A percentile compares a stretch with the other conserved stretches of the same genome.
These are phyloP conservation scores for Hypanus sabinus DNA, from an alignment of 2,113 vertebrate genomes.

Conservation along the genomic window DNA sequence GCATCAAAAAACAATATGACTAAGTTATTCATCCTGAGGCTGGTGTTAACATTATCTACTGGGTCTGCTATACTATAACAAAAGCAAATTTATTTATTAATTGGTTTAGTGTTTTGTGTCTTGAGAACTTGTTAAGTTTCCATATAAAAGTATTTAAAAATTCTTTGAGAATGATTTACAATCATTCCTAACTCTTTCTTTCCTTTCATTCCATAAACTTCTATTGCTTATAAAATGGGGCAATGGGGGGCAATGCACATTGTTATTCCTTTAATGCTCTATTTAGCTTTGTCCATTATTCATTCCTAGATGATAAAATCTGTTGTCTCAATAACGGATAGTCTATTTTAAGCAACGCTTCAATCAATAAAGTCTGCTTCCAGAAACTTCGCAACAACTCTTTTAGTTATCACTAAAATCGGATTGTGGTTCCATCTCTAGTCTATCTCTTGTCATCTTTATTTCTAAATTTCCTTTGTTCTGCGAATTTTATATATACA, in stretches of 20 bases:
- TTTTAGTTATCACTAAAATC: neutral
- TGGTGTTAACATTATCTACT: neutral
- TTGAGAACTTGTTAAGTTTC: neutral
- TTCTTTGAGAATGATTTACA: neutral
- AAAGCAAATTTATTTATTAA: neutral
- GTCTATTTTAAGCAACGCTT: neutral
- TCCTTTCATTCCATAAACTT: neutral
- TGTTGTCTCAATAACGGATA: neutral
- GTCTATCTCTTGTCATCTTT: neutral
- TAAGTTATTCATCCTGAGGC: neutral
- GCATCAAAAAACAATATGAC: slow-evolving; percentile 11
- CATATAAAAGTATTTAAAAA: neutral
- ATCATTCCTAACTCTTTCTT: neutral
- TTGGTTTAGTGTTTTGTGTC: neutral
- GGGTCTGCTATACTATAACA: neutral
- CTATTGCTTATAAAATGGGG: neutral
- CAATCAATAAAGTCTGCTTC: neutral
- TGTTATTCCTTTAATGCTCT: neutral
- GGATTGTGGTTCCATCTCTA: neutral
- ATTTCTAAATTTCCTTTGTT: neutral
- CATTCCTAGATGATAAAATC: neutral
- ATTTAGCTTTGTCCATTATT: neutral
- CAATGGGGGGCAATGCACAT: neutral
- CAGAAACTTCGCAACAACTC: neutral
- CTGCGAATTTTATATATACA: neutral